These are phyloP conservation scores for Drosophila recens DNA, from an alignment of 2,888 invertebrate genomes.

Conservation along the genomic window DNA sequence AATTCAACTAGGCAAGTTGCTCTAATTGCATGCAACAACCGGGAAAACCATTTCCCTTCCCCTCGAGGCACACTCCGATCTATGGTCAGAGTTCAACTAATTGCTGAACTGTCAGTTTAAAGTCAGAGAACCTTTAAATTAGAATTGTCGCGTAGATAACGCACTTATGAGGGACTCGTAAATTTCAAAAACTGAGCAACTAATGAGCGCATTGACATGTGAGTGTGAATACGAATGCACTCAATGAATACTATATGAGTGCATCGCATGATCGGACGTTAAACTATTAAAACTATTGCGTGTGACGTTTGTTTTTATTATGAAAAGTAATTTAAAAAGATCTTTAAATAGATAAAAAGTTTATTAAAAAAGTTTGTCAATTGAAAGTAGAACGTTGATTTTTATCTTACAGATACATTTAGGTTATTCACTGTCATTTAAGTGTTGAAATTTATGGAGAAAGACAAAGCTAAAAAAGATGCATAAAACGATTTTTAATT, in stretches of 20 bases:
- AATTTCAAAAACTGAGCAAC: constrained; percentile 18
- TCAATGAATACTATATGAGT: not conserved
- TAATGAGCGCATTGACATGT: constrained; percentile 18
- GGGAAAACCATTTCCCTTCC: not conserved
- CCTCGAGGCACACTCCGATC: constrained; percentile 6
- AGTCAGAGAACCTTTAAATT: constrained; percentile 75
- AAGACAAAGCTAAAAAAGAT: not conserved
- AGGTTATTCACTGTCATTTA: not conserved
- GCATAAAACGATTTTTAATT: not conserved
- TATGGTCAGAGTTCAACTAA: constrained; percentile 70
- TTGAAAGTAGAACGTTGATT: constrained; percentile 5
- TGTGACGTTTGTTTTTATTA: constrained; percentile 2
- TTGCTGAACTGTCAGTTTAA: constrained; percentile 62
- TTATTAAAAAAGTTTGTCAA: not conserved
- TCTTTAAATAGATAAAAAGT: not conserved
- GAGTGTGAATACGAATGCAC: constrained; percentile 2
- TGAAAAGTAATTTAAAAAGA: not conserved
- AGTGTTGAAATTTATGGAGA: not conserved
- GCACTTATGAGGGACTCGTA: constrained; percentile 3
- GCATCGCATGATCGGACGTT: not conserved
- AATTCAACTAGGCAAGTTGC: constrained; percentile 56
- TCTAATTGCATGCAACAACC: constrained; percentile 60
- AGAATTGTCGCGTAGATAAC: constrained; percentile 32
- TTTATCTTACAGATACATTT: not conserved
- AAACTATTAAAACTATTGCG: constrained; percentile 8